Base-by-base conservation (phyloP, 1,140 invertebrate species). In the Spodoptera frugiperda region DNA sequence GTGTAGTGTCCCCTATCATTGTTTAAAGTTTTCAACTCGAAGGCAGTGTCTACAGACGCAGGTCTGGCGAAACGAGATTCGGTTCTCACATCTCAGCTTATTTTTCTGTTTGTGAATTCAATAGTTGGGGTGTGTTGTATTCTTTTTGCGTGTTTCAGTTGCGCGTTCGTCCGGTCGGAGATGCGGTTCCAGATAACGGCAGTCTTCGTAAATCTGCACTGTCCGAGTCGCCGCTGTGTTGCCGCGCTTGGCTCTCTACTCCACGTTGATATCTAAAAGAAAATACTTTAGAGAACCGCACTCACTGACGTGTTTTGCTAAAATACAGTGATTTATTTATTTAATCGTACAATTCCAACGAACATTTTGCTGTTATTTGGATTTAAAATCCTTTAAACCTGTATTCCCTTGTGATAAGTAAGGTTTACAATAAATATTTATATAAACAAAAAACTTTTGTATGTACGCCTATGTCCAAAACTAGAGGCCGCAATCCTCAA, bases 161-260 rank as follows among this genome's bases (percentile, higher is more conserved):
- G 72, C 48, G 39, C 72, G 57, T 63, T 54, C 12, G 48, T 75
- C 72, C 72, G 48, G 57, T 65, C 57, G 19, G 61, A 80, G 72
- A 75, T 72, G 76, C 44, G 76, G 76, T 68, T 8, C 39, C 8
- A 78, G 79, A 81, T 81, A 81, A 46, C 51, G 67, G 25, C 77
- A 81, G 77, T 81, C 83, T 83, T 78, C 84, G 86, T 89, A 89
- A 89, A 89, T 89, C 85, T 87, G 84, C 78, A 81, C 70, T 73
- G 75, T 71, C 65, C 85, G 71, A 79, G 53, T 70, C 63, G 33
- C 63, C 70, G 51, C 59, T 19, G 59, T 63, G 59, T 61, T 9
- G 59, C 33, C 51, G 51, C 49, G 76, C 21, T 46, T 59, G 53
- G 75, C 72, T 75, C 54, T 53, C 8, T 25, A 75, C 49, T 70